phyloP scores from a whole-genome alignment of 2,888 invertebrate genomes.

The Aporophyla nigra region DNA sequence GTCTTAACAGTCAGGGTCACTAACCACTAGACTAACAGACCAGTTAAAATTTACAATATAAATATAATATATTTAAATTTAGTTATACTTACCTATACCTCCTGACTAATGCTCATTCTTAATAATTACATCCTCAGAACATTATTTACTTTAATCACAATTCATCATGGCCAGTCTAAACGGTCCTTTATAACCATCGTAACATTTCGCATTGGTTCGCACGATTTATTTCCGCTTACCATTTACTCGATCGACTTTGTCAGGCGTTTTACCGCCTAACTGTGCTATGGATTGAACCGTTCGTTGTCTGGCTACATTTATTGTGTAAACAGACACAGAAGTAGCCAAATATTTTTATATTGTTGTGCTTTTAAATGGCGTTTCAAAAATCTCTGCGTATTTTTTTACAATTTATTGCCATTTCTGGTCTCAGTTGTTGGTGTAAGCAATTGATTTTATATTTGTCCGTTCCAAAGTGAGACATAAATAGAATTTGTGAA shows the following conservation, averaged over 20 bases:
- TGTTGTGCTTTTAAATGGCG: slow-evolving; percentile 13
- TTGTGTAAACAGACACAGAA: slow-evolving; percentile 53
- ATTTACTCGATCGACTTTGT: slow-evolving; percentile 55
- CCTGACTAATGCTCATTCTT: too few relatives aligned
- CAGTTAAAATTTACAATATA: too few relatives aligned
- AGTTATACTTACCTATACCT: too few relatives aligned
- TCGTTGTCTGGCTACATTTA: slow-evolving; percentile 59
- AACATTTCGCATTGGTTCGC: slow-evolving; percentile 40
- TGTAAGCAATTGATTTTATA: not conserved
- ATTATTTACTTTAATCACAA: not conserved
- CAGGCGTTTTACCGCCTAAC: slow-evolving; percentile 53
- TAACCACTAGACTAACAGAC: too few relatives aligned
- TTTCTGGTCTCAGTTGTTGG: slow-evolving; percentile 3
- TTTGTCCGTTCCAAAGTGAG: not conserved
- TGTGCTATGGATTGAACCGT: slow-evolving; percentile 53
- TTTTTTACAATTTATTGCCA: slow-evolving; percentile 14
- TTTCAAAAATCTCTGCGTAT: slow-evolving; percentile 1
- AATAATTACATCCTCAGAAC: not conserved
- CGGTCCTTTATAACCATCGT: slow-evolving; percentile 6
- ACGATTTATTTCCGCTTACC: slow-evolving; percentile 61
- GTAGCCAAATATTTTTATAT: slow-evolving; percentile 35
- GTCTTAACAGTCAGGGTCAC: too few relatives aligned
- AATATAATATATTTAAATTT: too few relatives aligned
- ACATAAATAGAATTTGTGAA: not conserved
- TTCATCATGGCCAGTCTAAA: not conserved